Conservation (phyloP, 2,797 vertebrate genomes). For the Erethizon dorsatum region DNA sequence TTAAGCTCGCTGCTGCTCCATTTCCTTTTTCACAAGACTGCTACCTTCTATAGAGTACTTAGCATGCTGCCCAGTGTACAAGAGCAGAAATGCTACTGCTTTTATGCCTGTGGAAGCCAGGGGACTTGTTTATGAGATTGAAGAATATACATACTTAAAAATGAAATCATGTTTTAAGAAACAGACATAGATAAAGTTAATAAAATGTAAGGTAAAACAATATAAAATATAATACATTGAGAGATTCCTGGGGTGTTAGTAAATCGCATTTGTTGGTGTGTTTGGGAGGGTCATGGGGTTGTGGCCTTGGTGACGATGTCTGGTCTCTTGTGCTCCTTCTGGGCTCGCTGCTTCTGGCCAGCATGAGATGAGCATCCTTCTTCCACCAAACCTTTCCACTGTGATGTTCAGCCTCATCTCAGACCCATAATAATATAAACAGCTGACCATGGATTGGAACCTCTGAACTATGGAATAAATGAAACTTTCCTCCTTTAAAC, state of each 20-base stretch:
- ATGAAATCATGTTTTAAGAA: slow-evolving; percentile 32
- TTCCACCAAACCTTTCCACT: not conserved
- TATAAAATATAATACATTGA: not conserved
- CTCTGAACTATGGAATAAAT: not conserved
- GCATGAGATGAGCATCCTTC: too few species aligned
- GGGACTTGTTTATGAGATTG: not conserved
- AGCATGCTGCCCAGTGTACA: not conserved
- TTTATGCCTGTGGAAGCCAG: not conserved
- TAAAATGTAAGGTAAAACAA: slow-evolving; percentile 34
- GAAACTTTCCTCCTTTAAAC: not conserved
- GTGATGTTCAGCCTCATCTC: not conserved
- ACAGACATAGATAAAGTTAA: not conserved
- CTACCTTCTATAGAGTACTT: not conserved
- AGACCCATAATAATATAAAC: not conserved
- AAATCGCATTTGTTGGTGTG: not conserved
- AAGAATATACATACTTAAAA: slow-evolving; percentile 28
- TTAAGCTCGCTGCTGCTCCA: not conserved
- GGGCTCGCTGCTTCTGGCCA: not conserved
- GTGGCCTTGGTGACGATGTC: not conserved
- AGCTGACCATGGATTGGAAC: not conserved
- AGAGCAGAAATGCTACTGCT: not conserved
- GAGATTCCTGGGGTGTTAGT: not conserved
- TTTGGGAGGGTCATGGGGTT: not conserved
- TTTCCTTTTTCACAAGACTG: not conserved
- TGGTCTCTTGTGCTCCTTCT: not conserved